These are phyloP conservation scores for Remorina albescens DNA, from an alignment of 2,797 vertebrate genomes.

Conservation along the genomic window DNA sequence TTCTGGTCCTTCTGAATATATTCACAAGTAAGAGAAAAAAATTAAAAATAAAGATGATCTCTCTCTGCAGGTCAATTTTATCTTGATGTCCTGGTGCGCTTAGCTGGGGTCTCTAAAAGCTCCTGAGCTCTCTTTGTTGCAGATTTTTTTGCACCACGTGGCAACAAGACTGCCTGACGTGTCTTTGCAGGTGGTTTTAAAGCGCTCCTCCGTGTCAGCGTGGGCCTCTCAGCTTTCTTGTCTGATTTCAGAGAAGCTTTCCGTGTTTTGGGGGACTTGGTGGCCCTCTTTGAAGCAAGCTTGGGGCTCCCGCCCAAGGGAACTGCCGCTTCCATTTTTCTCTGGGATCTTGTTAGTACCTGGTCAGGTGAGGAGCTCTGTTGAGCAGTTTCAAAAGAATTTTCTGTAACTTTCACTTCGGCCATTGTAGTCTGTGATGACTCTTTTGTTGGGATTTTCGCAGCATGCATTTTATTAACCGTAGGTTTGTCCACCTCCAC, in stretches of 20 bases:
- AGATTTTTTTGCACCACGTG: slow-evolving; percentile 67
- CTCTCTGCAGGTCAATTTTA: slow-evolving; percentile 62
- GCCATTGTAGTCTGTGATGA: slow-evolving; percentile 23
- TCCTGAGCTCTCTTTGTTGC: slow-evolving; percentile 76
- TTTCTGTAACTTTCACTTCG: slow-evolving; percentile 58
- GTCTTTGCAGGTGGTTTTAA: slow-evolving; percentile 73
- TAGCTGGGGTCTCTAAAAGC: slow-evolving; percentile 69
- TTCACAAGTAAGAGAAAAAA: slow-evolving; percentile 37
- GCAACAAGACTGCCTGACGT: slow-evolving; percentile 38
- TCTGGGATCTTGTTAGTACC: slow-evolving; percentile 86
- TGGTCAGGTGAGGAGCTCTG: slow-evolving; percentile 79
- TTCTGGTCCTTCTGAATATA: slow-evolving; percentile 61
- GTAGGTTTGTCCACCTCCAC: slow-evolving; percentile 53
- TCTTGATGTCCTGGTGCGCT: slow-evolving; percentile 85
- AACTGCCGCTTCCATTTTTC: slow-evolving; percentile 77
- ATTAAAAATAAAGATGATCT: slow-evolving; percentile 39
- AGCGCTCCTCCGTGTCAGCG: slow-evolving; percentile 63
- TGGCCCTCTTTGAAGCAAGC: slow-evolving; percentile 60
- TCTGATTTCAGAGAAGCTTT: slow-evolving; percentile 59
- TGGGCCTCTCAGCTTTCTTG: slow-evolving; percentile 64
- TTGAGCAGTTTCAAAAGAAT: slow-evolving; percentile 44
- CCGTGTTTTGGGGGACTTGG: slow-evolving; percentile 50
- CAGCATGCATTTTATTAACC: slow-evolving; percentile 54
- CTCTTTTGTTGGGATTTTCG: slow-evolving; percentile 67
- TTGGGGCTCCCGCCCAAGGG: slow-evolving; percentile 55